Evolutionary conservation across 2,113 vertebrate genomes (phyloP).

Genomic region (Cephalopholis sonnerati): DNA sequence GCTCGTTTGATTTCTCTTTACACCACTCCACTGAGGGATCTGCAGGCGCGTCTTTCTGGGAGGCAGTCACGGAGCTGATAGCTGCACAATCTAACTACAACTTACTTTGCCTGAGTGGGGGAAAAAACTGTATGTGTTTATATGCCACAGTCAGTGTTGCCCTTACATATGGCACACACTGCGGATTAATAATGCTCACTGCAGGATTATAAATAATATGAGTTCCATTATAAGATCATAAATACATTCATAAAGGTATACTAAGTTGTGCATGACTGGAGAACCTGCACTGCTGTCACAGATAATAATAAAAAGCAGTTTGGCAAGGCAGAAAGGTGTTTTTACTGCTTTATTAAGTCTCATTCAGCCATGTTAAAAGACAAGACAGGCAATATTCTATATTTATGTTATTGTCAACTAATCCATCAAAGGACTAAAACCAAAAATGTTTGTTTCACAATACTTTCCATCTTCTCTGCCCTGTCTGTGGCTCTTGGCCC

Average conservation of each 20-base stretch:
- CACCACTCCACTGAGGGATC: slow-evolving; percentile 26
- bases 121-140: neutral
- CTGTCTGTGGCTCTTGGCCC: too few species aligned
- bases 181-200: neutral
- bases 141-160: neutral
- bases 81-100: slow-evolving; percentile 13
- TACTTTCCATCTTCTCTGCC: too few species aligned
- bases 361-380: too few species aligned
- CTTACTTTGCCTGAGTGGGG: slow-evolving; percentile 12
- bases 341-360: too few species aligned
- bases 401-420: too few species aligned
- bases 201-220: neutral
- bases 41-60: slow-evolving; percentile 13
- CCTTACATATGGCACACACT: neutral
- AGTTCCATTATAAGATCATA: neutral
- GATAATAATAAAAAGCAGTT: neutral
- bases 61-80: slow-evolving; percentile 17
- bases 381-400: too few species aligned
- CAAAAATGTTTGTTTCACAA: too few species aligned
- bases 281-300: neutral
- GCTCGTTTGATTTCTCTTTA: slow-evolving; percentile 54
- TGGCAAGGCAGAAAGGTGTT: neutral
- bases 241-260: too few species aligned
- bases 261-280: too few species aligned
- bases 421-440: too few species aligned